Evolutionary conservation across 2,888 invertebrate species (phyloP).

Genomic region (Cataglyphis rosenhaueri): DNA sequence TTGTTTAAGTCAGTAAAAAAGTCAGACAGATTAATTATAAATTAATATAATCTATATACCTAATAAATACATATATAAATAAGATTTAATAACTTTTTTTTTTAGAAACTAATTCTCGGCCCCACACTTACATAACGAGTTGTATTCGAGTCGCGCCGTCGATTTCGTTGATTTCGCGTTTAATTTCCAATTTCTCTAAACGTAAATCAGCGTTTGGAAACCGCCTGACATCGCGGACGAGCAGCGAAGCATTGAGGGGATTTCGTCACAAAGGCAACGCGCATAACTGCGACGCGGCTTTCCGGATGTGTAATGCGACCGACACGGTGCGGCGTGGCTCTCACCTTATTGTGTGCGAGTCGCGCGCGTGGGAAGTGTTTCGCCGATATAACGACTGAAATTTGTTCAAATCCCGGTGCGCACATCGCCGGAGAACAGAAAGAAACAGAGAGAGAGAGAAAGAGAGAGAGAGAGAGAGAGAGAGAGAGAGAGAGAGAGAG

Average conservation of each 20-base stretch:
- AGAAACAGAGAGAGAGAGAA: not conserved
- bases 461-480: conserved; percentile 15
- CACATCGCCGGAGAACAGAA: not conserved
- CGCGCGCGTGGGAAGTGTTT: conserved; percentile 52
- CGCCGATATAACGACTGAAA: conserved; percentile 41
- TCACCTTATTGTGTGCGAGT: conserved; percentile 45
- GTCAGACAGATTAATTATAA: not conserved
- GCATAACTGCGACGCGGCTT: conserved; percentile 42
- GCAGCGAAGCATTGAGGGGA: conserved; percentile 35
- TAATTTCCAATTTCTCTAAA: not conserved
- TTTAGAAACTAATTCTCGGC: not conserved
- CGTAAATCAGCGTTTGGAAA: not conserved
- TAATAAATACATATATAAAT: not conserved
- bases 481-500: not conserved
- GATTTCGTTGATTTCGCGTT: not conserved
- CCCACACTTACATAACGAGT: not conserved
- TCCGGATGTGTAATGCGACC: conserved; percentile 50
- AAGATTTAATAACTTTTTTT: not conserved
- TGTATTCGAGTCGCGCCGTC: not conserved
- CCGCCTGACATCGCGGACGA: not conserved
- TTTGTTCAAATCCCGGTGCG: conserved; percentile 16
- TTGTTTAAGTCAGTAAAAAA: not conserved
- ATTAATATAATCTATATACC: not conserved
- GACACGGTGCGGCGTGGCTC: conserved; percentile 16
- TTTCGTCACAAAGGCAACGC: conserved; percentile 42